phyloP scores from a whole-genome alignment of 2,888 invertebrate species.

The Epistrophe eligans region DNA sequence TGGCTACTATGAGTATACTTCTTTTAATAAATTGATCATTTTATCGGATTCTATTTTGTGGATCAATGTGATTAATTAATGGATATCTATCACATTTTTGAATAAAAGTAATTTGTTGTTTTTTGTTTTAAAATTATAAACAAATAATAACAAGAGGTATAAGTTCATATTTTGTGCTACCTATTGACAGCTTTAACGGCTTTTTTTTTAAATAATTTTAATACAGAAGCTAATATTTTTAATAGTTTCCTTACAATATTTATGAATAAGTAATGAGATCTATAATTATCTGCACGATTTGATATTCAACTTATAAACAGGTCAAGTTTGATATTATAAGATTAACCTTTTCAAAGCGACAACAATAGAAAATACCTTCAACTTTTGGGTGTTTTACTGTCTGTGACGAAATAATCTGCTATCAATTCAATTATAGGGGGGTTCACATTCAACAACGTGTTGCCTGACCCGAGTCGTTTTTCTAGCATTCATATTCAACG shows the following conservation, averaged over 20 bases:
- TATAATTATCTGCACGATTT: not conserved
- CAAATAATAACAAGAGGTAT: not conserved
- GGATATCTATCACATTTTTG: not conserved
- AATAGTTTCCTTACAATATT: not conserved
- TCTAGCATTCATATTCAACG: too few relatives aligned
- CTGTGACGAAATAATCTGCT: too few relatives aligned
- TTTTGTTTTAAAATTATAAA: not conserved
- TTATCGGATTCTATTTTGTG: not conserved
- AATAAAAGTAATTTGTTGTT: constrained; percentile 4
- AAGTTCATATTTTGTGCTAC: not conserved
- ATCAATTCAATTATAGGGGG: too few relatives aligned
- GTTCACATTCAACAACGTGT: too few relatives aligned
- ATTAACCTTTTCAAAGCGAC: not conserved
- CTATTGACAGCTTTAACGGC: not conserved
- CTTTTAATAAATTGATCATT: not conserved
- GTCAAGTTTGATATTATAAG: not conserved
- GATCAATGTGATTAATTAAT: constrained; percentile 2
- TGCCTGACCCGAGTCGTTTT: too few relatives aligned
- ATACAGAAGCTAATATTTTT: not conserved
- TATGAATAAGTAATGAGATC: not conserved
- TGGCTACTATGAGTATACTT: not conserved
- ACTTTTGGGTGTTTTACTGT: not conserved
- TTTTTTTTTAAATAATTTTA: not conserved
- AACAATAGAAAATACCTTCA: not conserved
- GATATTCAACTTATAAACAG: not conserved